Evolutionary conservation across 1,140 invertebrate species (phyloP).

Genomic region (Odontomachus brunneus): DNA sequence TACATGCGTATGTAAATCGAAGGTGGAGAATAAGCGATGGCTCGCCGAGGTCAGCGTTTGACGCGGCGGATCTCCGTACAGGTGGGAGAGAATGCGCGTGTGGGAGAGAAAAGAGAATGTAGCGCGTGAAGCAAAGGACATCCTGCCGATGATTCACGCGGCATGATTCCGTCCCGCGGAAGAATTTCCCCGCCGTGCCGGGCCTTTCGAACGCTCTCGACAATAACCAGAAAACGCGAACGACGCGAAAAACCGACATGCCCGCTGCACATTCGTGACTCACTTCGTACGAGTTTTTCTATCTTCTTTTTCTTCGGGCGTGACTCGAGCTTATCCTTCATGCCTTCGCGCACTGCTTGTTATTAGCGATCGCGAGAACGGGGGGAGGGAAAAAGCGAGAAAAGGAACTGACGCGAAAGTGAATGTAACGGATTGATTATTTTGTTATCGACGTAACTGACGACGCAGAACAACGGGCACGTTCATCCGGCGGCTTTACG

Average conservation of each 20-base stretch:
- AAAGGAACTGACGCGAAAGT: constrained; percentile 2
- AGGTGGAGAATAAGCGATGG: not conserved
- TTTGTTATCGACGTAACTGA: constrained; percentile 29
- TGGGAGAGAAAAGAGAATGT: constrained; percentile 31
- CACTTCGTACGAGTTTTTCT: not conserved
- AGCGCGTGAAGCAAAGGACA: constrained; percentile 34
- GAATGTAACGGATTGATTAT: not conserved
- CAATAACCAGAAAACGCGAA: not conserved
- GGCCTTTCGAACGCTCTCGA: no score
- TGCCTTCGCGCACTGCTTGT: not conserved
- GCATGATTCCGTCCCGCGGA: constrained; percentile 1
- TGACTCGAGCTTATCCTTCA: constrained; percentile 12
- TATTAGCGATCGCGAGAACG: not conserved
- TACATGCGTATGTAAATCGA: not conserved
- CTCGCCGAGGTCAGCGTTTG: constrained; percentile 1
- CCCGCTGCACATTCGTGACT: constrained; percentile 9
- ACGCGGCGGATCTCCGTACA: not conserved
- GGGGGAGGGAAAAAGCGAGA: constrained; percentile 17
- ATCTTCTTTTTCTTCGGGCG: constrained; percentile 8
- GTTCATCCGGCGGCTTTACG: not conserved
- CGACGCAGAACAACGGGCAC: not conserved
- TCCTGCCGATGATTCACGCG: constrained; percentile 51
- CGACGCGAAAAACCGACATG: not conserved
- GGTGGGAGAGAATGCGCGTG: no score
- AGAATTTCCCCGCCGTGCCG: not conserved